Base-by-base conservation (phyloP, 2,797 vertebrate species). In the Crenuchus spilurus region DNA sequence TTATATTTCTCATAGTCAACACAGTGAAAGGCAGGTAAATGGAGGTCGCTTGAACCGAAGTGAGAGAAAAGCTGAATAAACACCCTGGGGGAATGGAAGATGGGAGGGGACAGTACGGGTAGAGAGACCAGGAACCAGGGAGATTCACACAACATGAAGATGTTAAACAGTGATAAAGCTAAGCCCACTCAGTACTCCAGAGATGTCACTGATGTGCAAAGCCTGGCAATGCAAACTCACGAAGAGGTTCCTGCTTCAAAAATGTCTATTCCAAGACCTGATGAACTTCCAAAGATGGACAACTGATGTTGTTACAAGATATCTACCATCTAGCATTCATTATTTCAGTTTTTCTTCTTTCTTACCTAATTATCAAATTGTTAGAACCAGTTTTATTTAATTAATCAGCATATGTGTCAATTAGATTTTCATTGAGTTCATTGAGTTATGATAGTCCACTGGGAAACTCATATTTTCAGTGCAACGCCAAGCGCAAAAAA, bases 61-160 rank as follows among this genome's bases (percentile, higher is more conserved):
- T 58, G 58, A 80, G 65, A 72, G 74, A 75, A 83, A 82, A 79
- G 71, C 84, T 83, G 80, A 78, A 84, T 84, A 87, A 84, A 86
- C 79, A 80, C 84, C 83, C 79, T 68, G 74, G 84, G 85, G 87
- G 88, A 80, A 80, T 76, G 83, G 81, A 85, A 84, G 85, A 84
- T 84, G 78, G 85, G 81, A 78, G 80, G 81, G 85, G 84, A 89
- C 88, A 83, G 84, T 85, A 84, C 78, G 90, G 82, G 83, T 80
- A 68, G 62, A 67, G 82, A 80, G 82, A 71, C 84, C 78, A 70
- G 79, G 79, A 71, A 74, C 41, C 75, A n/a, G 39, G 70, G 81
- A 87, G 57, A 67, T 62, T 80, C 84, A 82, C 64, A 57, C 82
- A 75, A 75, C 31, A 81, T 54, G 42, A 52, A 80, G 74, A 80